These are phyloP conservation scores for Drosophila hawaiiensis DNA, from an alignment of 2,888 invertebrate species.

Conservation along the genomic window DNA sequence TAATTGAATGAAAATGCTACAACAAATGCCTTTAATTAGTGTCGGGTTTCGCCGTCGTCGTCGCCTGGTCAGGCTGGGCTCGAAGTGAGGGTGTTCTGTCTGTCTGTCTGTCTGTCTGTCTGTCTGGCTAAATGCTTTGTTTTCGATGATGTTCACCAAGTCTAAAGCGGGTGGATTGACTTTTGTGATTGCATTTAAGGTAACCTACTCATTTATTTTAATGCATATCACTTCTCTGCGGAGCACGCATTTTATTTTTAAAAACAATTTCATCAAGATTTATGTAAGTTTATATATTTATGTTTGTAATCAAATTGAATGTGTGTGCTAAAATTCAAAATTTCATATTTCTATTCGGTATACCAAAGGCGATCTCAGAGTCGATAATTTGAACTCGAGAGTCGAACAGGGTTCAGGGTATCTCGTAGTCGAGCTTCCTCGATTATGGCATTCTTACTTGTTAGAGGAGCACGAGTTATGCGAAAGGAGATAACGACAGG, in stretches of 20 bases:
- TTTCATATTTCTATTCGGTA: neutral
- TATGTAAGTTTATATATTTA: neutral
- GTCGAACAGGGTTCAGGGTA: neutral
- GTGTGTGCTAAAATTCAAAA: neutral
- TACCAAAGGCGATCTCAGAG: neutral
- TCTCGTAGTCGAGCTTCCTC: neutral
- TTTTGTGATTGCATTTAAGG: neutral
- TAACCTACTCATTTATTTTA: neutral
- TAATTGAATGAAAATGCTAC: conserved; percentile 81
- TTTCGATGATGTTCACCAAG: conserved; percentile 9
- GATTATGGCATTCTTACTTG: neutral
- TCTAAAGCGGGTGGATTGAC: neutral
- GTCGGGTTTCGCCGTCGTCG: conserved; percentile 66
- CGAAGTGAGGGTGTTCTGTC: conserved; percentile 19
- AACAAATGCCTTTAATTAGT: conserved; percentile 82
- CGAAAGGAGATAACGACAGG: conserved; percentile 25
- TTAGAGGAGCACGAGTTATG: conserved; percentile 5
- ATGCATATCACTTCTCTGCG: neutral
- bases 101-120: conserved; percentile 16
- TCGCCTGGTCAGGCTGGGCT: conserved; percentile 26
- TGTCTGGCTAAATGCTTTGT: conserved; percentile 23
- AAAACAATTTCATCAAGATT: neutral
- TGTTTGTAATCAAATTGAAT: too few species aligned
- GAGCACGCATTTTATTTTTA: neutral
- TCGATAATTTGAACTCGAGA: neutral